A percentile compares a stretch with the other conserved stretches of the same genome.
Evolutionary conservation across 2,113 vertebrate species (phyloP).

Genomic region (Geococcyx californianus): DNA sequence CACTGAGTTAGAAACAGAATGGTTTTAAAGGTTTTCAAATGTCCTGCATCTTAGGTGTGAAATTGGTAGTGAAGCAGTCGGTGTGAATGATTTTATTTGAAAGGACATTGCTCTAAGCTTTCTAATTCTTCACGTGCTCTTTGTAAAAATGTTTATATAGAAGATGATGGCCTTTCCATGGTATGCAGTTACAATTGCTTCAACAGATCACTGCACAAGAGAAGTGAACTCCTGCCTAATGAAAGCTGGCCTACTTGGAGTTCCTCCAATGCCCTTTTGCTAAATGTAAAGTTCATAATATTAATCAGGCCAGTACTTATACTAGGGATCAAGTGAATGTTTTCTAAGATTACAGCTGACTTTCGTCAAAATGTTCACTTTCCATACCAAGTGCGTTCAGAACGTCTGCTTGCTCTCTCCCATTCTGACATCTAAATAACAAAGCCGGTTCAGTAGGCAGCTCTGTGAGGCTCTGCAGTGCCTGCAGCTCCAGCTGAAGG

Average conservation of each 20-base stretch:
- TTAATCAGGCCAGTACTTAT: conserved; percentile 72
- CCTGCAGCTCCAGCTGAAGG: neutral
- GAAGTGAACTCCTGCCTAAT: conserved; percentile 71
- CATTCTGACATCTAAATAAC: neutral
- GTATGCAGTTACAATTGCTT: conserved; percentile 71
- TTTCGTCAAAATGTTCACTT: conserved; percentile 46
- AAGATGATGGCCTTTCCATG: conserved; percentile 75
- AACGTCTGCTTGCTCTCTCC: neutral
- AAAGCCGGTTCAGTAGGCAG: neutral
- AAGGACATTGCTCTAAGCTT: conserved; percentile 50
- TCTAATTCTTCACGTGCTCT: conserved; percentile 71
- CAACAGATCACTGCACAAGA: conserved; percentile 78
- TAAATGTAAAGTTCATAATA: conserved; percentile 72
- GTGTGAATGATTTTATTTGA: conserved; percentile 35
- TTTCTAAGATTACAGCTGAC: conserved; percentile 49
- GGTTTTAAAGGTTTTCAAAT: conserved; percentile 57
- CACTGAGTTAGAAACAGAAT: neutral
- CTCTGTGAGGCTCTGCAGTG: neutral
- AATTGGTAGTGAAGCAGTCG: conserved; percentile 53
- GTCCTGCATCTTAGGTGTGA: conserved; percentile 56
- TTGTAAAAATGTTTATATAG: conserved; percentile 71
- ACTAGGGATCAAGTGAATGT: conserved; percentile 40
- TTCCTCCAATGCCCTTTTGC: conserved; percentile 57
- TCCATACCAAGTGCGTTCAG: neutral
- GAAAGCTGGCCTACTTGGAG: conserved; percentile 68